Evolutionary conservation across 1,140 invertebrate species (phyloP).

Genomic region (Drosophila pseudoananassae): DNA sequence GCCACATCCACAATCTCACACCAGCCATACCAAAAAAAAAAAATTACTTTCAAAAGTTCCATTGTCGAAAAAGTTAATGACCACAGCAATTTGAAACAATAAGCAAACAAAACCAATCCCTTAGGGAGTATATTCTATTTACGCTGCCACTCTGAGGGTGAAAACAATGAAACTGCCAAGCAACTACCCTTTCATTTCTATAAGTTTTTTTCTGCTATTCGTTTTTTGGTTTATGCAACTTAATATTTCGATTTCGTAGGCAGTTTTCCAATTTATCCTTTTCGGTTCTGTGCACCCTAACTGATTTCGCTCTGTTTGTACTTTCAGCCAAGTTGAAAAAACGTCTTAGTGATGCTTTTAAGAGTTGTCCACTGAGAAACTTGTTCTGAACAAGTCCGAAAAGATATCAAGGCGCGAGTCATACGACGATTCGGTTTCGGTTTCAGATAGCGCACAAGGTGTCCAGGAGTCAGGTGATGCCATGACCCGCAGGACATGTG

Average conservation of each 20-base stretch:
- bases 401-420: constrained; percentile 19
- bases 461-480: neutral
- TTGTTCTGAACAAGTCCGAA: constrained; percentile 62
- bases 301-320: constrained; percentile 73
- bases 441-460: constrained; percentile 54
- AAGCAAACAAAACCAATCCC: constrained; percentile 37
- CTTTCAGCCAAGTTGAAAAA: constrained; percentile 83
- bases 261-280: constrained; percentile 33
- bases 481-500: neutral
- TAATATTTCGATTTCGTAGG: constrained; percentile 53
- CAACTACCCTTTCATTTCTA: constrained; percentile 33
- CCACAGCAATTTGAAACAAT: constrained; percentile 28
- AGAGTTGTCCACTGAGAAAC: constrained; percentile 81
- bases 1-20: constrained; percentile 16
- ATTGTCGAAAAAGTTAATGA: constrained; percentile 29
- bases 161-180: constrained; percentile 49
- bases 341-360: constrained; percentile 83
- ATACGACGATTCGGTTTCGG: constrained; percentile 54
- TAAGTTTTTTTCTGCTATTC: constrained; percentile 20
- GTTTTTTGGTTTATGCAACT: constrained; percentile 40
- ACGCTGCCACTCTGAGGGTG: constrained; percentile 30
- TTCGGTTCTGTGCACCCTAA: constrained; percentile 36
- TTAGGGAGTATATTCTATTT: constrained; percentile 49
- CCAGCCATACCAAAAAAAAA: neutral
- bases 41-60: constrained; percentile 1